Evolutionary conservation across 1,140 invertebrate genomes (phyloP).

Genomic region (Pentalonia nigronervosa): DNA sequence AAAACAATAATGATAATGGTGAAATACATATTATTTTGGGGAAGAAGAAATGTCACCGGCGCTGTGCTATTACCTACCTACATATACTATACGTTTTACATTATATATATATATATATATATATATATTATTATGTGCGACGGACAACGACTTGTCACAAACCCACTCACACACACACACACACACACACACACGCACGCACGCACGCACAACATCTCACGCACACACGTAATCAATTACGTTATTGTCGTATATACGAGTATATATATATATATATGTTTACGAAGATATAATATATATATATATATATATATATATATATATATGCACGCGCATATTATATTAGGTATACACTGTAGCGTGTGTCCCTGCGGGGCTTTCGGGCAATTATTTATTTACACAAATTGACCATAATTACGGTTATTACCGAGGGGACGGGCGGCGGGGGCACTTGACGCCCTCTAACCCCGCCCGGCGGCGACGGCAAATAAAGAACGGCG

Average conservation of each 20-base stretch:
- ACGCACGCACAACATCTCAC: not conserved
- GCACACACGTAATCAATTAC: slow-evolving; percentile 30
- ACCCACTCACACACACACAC: not conserved
- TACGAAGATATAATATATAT: too few species aligned
- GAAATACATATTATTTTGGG: not conserved
- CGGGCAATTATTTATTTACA: slow-evolving; percentile 50
- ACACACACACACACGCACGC: not conserved
- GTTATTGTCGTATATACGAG: not conserved
- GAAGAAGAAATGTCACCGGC: slow-evolving; percentile 15
- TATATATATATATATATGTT: too few species aligned
- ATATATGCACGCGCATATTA: not conserved
- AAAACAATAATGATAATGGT: not conserved
- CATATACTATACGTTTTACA: not conserved
- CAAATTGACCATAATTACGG: slow-evolving; percentile 51
- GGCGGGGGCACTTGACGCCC: slow-evolving; percentile 49
- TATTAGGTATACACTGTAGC: not conserved
- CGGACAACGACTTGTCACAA: slow-evolving; percentile 17
- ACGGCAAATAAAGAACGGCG: slow-evolving; percentile 18
- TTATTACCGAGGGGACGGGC: slow-evolving; percentile 40
- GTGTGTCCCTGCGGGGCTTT: slow-evolving; percentile 32
- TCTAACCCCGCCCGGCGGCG: slow-evolving; percentile 42
- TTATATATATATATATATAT: too few species aligned
- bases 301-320: not conserved
- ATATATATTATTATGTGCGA: not conserved
- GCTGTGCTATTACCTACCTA: not conserved